These are phyloP conservation scores for Exocentrus adspersus DNA, from an alignment of 2,888 invertebrate species.

Conservation along the genomic window DNA sequence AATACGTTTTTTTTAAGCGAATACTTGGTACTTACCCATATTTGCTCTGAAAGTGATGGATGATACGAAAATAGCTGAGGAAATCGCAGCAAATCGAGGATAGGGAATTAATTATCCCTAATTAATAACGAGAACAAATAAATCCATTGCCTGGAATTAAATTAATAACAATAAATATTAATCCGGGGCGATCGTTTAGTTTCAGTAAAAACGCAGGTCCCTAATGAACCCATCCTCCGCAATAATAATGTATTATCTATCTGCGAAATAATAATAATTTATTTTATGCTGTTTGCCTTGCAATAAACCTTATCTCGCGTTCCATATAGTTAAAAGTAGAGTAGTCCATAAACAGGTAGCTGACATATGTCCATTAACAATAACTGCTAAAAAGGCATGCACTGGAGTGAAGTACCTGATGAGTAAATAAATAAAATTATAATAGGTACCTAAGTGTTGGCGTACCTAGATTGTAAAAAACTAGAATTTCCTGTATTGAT, in stretches of 20 bases:
- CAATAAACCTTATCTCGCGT: slow-evolving; percentile 36
- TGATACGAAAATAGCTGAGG: slow-evolving; percentile 1
- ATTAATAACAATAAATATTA: slow-evolving; percentile 18
- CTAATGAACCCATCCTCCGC: slow-evolving; percentile 17
- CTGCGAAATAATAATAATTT: slow-evolving; percentile 26
- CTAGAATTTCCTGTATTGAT: too few species aligned
- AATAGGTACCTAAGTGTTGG: too few species aligned
- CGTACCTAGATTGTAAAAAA: too few species aligned
- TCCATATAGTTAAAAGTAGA: slow-evolving; percentile 30
- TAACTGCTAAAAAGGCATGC: slow-evolving; percentile 1
- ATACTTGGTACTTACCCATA: too few species aligned
- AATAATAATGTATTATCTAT: slow-evolving; percentile 17
- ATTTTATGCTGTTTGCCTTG: slow-evolving; percentile 30
- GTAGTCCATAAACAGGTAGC: slow-evolving; percentile 37
- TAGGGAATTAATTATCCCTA: background rate
- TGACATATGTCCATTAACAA: slow-evolving; percentile 34
- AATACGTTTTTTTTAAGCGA: too few species aligned
- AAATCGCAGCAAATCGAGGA: slow-evolving; percentile 5
- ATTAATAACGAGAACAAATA: slow-evolving; percentile 12
- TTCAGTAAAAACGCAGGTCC: too few species aligned
- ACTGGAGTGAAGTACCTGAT: too few species aligned
- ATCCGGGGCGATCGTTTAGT: too few species aligned
- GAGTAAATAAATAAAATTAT: too few species aligned
- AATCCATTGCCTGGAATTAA: slow-evolving; percentile 14
- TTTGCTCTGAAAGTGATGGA: slow-evolving; percentile 9